Conservation (phyloP, 2,888 invertebrate species). For the Machimus atricapillus region DNA sequence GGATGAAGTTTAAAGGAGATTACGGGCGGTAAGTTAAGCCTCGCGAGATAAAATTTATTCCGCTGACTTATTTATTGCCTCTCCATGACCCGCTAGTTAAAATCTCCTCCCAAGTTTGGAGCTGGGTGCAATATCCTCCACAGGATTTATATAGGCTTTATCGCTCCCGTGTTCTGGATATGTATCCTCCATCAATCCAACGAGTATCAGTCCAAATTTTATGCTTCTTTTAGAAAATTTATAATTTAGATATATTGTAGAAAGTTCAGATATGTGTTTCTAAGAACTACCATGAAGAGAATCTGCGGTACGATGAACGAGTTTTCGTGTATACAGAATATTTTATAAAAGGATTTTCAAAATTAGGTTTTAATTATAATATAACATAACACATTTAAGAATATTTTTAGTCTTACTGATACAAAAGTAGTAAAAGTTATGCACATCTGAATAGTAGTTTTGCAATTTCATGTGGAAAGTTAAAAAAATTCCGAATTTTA, state of each 20-base stretch:
- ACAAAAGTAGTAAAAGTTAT: too few relatives aligned
- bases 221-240: neutral
- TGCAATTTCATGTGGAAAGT: too few relatives aligned
- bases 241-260: neutral
- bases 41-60: slow-evolving; percentile 38
- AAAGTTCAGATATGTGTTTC: neutral
- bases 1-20: slow-evolving; percentile 40
- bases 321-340: neutral
- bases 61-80: slow-evolving; percentile 41
- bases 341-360: neutral
- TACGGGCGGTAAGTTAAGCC: slow-evolving; percentile 23
- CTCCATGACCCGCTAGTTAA: slow-evolving; percentile 41
- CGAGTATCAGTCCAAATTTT: neutral
- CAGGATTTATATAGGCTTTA: neutral
- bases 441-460: too few relatives aligned
- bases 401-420: too few relatives aligned
- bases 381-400: too few relatives aligned
- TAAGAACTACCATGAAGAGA: neutral
- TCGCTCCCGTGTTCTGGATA: neutral
- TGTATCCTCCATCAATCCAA: neutral
- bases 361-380: neutral
- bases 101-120: neutral
- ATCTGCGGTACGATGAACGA: neutral
- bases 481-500: too few relatives aligned
- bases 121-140: neutral